A percentile compares a stretch with the other conserved stretches of the same genome.
These are phyloP conservation scores for Notodonta dromedarius DNA, from an alignment of 2,888 invertebrate species.

Conservation along the genomic window DNA sequence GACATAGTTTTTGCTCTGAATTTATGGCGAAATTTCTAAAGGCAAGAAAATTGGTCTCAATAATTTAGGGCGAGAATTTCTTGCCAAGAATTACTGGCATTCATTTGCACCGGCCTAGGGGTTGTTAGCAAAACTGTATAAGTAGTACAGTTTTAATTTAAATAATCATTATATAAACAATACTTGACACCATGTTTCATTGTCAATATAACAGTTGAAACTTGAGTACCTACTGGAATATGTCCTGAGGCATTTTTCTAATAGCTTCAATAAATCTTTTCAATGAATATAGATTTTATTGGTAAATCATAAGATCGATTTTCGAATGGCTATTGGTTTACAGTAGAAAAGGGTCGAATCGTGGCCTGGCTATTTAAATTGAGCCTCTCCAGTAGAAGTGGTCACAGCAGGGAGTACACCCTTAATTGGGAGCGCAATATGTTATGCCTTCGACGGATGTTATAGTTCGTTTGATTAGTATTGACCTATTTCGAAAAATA, in stretches of 20 bases:
- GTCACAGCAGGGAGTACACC: constrained; percentile 75
- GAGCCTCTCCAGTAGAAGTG: constrained; percentile 69
- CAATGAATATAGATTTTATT: constrained; percentile 29
- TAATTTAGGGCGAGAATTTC: too few relatives aligned
- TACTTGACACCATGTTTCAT: constrained; percentile 58
- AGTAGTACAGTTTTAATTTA: too few relatives aligned
- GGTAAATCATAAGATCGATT: constrained; percentile 34
- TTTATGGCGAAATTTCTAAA: too few relatives aligned
- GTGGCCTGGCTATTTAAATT: constrained; percentile 75
- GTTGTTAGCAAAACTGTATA: too few relatives aligned
- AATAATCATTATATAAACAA: neutral
- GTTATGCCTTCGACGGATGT: constrained; percentile 65
- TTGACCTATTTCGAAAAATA: constrained; percentile 33
- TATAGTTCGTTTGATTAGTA: constrained; percentile 43
- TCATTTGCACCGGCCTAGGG: too few relatives aligned
- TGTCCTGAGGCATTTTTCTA: constrained; percentile 69
- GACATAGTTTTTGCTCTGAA: too few relatives aligned
- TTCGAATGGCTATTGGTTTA: constrained; percentile 22
- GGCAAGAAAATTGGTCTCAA: too few relatives aligned
- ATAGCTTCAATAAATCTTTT: constrained; percentile 66
- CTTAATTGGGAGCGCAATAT: constrained; percentile 82
- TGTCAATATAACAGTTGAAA: constrained; percentile 65
- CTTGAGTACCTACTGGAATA: constrained; percentile 65
- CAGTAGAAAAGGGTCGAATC: constrained; percentile 61
- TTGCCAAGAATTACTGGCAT: too few relatives aligned